phyloP scores from a whole-genome alignment of 2,888 invertebrate species.

The Cephus pulcher region DNA sequence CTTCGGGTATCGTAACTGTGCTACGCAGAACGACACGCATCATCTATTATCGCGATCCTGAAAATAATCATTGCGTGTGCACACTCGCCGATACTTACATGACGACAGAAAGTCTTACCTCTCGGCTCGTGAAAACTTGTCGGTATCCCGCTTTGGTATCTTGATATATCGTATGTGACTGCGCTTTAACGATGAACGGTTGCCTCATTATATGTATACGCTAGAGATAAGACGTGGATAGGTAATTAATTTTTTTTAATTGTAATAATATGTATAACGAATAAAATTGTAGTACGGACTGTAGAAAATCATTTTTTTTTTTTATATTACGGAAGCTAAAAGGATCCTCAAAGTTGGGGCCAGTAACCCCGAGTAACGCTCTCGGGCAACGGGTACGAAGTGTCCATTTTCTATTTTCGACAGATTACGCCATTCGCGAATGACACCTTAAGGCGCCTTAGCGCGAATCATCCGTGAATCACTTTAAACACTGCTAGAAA shows the following conservation, averaged over 20 bases:
- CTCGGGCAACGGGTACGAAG: not conserved
- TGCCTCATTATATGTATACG: not conserved
- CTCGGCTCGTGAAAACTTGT: not conserved
- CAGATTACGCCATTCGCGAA: not conserved
- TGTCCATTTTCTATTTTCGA: not conserved
- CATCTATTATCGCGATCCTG: not conserved
- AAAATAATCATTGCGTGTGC: not conserved
- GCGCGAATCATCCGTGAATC: not conserved
- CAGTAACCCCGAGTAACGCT: not conserved
- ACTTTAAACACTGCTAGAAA: not conserved
- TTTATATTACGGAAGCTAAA: not conserved
- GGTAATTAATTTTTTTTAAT: not conserved
- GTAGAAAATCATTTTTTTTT: not conserved
- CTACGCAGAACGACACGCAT: not conserved
- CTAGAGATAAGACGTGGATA: not conserved
- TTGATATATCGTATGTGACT: not conserved
- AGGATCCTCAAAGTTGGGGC: not conserved
- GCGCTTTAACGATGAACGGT: not conserved
- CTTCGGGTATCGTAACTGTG: conserved; percentile 20
- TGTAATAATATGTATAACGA: not conserved
- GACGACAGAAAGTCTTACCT: not conserved
- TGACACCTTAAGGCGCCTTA: not conserved
- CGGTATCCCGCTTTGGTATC: not conserved
- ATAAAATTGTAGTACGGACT: not conserved
- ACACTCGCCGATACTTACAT: not conserved